A percentile compares a stretch with the other conserved stretches of the same genome.
These are phyloP conservation scores for Zaprionus lineosus DNA, from an alignment of 2,888 invertebrate genomes.

Conservation along the genomic window DNA sequence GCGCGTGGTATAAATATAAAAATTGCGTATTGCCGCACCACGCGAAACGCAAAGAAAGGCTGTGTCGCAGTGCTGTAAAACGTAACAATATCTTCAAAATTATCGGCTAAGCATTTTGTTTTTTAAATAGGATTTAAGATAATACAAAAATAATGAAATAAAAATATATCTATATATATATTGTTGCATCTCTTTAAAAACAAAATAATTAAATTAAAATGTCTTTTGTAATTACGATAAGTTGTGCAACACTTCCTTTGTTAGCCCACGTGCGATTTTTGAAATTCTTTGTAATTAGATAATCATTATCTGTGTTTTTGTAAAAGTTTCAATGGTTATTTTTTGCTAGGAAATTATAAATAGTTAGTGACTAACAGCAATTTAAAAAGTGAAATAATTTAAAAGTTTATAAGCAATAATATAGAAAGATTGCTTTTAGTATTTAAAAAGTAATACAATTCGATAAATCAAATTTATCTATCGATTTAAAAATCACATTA, in stretches of 20 bases:
- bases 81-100: not conserved
- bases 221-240: not conserved
- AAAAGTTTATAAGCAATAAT: no score
- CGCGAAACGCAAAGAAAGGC: conserved; percentile 19
- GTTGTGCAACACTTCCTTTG: not conserved
- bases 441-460: no score
- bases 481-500: not conserved
- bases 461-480: not conserved
- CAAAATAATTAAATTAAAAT: not conserved
- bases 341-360: no score
- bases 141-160: no score
- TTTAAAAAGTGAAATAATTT: no score
- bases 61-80: conserved; percentile 32
- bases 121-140: not conserved
- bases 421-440: no score
- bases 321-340: no score
- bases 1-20: not conserved
- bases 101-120: no score
- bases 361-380: no score
- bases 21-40: conserved; percentile 33
- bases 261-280: not conserved
- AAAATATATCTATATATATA: not conserved
- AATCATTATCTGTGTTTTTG: no score
- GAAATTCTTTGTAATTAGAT: no score
- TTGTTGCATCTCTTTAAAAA: not conserved